phyloP scores from a whole-genome alignment of 2,888 invertebrate species.

The Dicranocentrus wangi region DNA sequence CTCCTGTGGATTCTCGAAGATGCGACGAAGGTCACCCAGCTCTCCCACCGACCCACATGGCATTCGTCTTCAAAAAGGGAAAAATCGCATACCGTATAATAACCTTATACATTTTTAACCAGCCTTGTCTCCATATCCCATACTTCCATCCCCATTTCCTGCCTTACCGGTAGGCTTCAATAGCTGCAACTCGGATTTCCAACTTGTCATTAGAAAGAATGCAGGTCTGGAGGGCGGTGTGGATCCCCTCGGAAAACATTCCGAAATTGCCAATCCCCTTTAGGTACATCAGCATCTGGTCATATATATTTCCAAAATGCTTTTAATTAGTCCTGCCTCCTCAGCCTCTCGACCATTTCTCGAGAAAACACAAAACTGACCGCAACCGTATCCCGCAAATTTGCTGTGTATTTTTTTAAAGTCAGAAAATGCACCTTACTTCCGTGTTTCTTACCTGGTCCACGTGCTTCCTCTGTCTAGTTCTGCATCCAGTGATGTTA shows the following conservation, averaged over 20 bases:
- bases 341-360: background rate
- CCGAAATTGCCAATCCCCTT: constrained; percentile 94
- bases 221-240: constrained; percentile 79
- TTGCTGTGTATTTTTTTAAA: background rate
- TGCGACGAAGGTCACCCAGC: constrained; percentile 78
- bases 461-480: constrained; percentile 68
- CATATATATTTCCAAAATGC: constrained; percentile 17
- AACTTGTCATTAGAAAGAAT: constrained; percentile 82
- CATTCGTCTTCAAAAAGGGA: constrained; percentile 66
- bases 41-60: constrained; percentile 46
- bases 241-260: constrained; percentile 80
- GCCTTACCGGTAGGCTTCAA: constrained; percentile 86
- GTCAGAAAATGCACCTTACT: background rate
- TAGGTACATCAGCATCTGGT: constrained; percentile 82
- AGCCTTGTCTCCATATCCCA: too few relatives aligned
- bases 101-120: background rate
- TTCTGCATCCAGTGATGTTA: constrained; percentile 65
- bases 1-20: constrained; percentile 82
- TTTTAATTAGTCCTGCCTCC: background rate
- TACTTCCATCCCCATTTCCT: too few relatives aligned
- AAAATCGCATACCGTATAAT: background rate
- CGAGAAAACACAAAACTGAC: background rate
- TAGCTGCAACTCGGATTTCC: constrained; percentile 84
- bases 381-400: too few relatives aligned
- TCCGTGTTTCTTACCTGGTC: constrained; percentile 60